Conservation (phyloP, 2,888 invertebrate species). For the Aspidapion aeneum region DNA sequence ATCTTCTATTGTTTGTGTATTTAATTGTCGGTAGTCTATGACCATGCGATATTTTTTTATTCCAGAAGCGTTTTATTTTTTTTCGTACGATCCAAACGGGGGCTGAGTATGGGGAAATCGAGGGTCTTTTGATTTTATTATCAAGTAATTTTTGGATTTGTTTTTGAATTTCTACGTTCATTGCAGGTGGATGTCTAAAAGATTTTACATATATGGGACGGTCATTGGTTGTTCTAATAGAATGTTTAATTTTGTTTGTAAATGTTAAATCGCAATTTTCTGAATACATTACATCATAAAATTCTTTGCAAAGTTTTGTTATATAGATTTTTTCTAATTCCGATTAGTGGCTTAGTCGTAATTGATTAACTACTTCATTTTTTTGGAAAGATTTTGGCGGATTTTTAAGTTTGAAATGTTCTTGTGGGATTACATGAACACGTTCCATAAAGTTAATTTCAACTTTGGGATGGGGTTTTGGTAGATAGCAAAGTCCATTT, state of each 20-base stretch:
- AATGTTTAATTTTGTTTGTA: constrained; percentile 15
- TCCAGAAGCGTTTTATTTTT: constrained; percentile 20
- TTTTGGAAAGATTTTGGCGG: background rate
- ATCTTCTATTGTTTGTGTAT: constrained; percentile 15
- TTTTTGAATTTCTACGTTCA: constrained; percentile 19
- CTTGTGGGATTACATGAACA: background rate
- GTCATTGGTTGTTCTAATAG: constrained; percentile 13
- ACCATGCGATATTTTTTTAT: constrained; percentile 22
- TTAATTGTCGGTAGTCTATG: constrained; percentile 14
- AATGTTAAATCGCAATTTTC: no score
- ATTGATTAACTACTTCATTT: background rate
- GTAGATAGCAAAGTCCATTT: background rate
- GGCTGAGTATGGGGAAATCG: constrained; percentile 20
- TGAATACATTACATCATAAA: no score
- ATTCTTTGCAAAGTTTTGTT: background rate
- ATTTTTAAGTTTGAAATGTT: background rate
- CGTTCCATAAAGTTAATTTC: background rate
- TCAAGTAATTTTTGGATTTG: constrained; percentile 23
- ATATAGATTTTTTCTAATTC: background rate
- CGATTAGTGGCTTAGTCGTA: background rate
- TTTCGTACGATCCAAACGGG: constrained; percentile 21
- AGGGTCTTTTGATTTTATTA: constrained; percentile 21
- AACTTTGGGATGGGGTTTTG: background rate
- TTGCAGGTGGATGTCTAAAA: no score
- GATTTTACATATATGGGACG: no score